Evolutionary conservation across 2,113 vertebrate genomes (phyloP), one percentile per base, ranked within the genome.

Genomic region (Podarcis muralis): DNA sequence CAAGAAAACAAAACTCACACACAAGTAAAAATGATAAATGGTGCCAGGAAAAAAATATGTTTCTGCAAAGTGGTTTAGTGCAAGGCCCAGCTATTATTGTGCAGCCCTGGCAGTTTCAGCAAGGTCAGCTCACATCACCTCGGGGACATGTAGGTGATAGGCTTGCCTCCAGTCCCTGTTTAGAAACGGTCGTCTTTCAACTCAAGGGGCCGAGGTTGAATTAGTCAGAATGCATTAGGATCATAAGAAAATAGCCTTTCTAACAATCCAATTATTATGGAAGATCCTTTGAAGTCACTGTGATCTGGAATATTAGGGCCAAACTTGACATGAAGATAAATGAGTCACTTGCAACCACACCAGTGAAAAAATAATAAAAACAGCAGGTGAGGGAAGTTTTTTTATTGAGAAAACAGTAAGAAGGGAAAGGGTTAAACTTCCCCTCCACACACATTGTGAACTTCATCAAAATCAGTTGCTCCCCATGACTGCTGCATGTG

Each of bases 1-100:
- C 40, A 88, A 78, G 77, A 53, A 35, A 81, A 87, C 53, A 83
- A 40, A 86, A 87, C 6, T n/a, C 20, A 40, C 85, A 87, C 3
- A 53, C 20, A 5, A 6, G 18, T 82, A 89, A 32, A 66, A 79
- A 80, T 86, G 66, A 66, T 15, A 87, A 85, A 22, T 83, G 3
- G 3, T 32, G 37, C 74, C 88, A 87, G n/a, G 90, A 16, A 5
- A 88, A 78, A 81, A n/a, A 65, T 35, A 59, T 35, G 53, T 69
- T 86, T 86, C 85, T 20, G 32, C 62, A 32, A 79, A 57, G 30
- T 35, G n/a, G 27, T 68, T 48, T 27, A 25, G 62, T 68, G 66
- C 30, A 27, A 85, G 40, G n/a, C n/a, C 32, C 68, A n/a, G n/a
- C 65, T 69, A 62, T 76, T 62, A 40, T 57, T 72, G 43, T 69